Base-by-base conservation (phyloP, 2,888 invertebrate genomes). In the Drosophila multiciliata region DNA sequence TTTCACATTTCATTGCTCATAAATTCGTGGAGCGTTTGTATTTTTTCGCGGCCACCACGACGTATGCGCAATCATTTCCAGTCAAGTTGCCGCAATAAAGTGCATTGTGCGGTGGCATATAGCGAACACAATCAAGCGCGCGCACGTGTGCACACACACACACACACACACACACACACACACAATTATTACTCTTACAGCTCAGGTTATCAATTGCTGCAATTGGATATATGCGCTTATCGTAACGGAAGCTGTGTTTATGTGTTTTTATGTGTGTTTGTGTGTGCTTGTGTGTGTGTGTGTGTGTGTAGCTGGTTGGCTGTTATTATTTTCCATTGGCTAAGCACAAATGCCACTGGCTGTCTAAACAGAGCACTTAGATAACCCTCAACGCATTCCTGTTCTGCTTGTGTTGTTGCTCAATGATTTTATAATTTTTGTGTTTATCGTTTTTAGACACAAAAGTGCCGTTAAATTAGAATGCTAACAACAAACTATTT, bases 61-160 rank as follows among this genome's bases (percentile, higher is more conserved):
- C 55, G 70, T 76, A 57, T 60, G 61, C 72, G 72, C 66, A 75
- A 80, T 85, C 54, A 79, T 71, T 78, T 85, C 12, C 66, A 69
- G 57, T 65, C 75, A 83, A 80, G 66, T 69, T 53, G 50, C 67
- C 71, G 59, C 70, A 80, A 76, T 66, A 66, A 68, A 67, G 58
- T 45, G 65, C 70, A 78, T 58, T 82, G 65, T 73, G 57, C 45
- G 52, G 52, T 66, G 60, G 45, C 78, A 66, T 29, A 29, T 48
- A 53, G 60, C 38, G 63, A 42, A 7, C 20, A 20, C 20, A 45
- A 45, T 20, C 45, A 20, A 45, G 12, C 20, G 20, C 20, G 12
- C 20, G 20, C 45, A 45, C 45, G 20, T 20, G 7, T 11, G 9
- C 11, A 42, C 2, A 15, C 36, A 9, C n/a, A 40, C 9, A 9